Percentiles rank a stretch among this genome's conserved stretches.
phyloP scores from a whole-genome alignment of 2,888 invertebrate species.

The Tanaodytes sp. region DNA sequence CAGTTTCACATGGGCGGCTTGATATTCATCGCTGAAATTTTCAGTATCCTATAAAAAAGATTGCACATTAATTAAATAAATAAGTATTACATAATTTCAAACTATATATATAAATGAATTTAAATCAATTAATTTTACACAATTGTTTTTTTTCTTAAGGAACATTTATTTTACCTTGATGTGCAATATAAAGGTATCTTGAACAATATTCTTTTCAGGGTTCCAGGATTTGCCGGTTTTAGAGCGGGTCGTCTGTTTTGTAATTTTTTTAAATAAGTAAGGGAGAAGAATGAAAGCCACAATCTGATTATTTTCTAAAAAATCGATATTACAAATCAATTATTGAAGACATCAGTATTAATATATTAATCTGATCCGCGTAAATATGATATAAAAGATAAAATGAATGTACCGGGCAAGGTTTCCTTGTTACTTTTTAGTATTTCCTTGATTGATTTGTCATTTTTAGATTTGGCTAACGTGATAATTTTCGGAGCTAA shows the following conservation, averaged over 20 bases:
- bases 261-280: slow-evolving; percentile 14
- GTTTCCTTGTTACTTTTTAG: background rate
- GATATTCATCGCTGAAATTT: background rate
- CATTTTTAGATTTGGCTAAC: slow-evolving; percentile 7
- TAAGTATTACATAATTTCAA: too few species aligned
- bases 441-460: slow-evolving; percentile 2
- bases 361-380: too few species aligned
- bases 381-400: too few species aligned
- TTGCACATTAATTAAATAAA: background rate
- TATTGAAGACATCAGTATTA: too few species aligned
- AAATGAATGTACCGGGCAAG: too few species aligned
- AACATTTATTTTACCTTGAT: slow-evolving; percentile 15
- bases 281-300: slow-evolving; percentile 14
- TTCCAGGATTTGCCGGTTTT: slow-evolving; percentile 20
- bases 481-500: slow-evolving; percentile 1
- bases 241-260: slow-evolving; percentile 11
- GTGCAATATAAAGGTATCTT: slow-evolving; percentile 6
- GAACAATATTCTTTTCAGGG: slow-evolving; percentile 12
- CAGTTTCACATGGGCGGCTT: background rate
- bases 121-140: background rate
- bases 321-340: background rate
- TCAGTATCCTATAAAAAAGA: slow-evolving; percentile 12
- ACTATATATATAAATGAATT: too few species aligned
- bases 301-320: background rate
- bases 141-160: too few species aligned